Evolutionary conservation across 2,113 vertebrate species (phyloP).

Genomic region (Neogale vison): DNA sequence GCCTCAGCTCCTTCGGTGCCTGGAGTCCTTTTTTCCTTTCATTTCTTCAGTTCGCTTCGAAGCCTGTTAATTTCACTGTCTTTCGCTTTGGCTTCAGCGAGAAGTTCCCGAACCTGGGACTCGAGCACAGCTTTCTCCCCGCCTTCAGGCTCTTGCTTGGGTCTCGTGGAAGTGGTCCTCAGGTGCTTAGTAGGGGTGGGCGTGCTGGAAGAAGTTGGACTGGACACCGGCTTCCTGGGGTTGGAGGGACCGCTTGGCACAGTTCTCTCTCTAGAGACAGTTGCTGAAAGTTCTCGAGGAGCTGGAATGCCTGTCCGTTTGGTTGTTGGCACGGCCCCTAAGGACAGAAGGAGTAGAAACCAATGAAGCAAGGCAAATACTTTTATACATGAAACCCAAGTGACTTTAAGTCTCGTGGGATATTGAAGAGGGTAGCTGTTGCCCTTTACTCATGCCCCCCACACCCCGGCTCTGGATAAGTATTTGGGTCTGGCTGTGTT

Average conservation of each 20-base stretch:
- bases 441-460: neutral
- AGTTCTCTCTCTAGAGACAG: conserved; percentile 89
- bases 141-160: conserved; percentile 88
- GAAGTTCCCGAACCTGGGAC: conserved; percentile 94
- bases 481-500: neutral
- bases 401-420: neutral
- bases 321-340: conserved; percentile 85
- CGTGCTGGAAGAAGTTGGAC: conserved; percentile 91
- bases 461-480: neutral
- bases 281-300: conserved; percentile 89
- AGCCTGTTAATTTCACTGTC: conserved; percentile 96
- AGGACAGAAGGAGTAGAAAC: conserved; percentile 54
- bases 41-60: conserved; percentile 92
- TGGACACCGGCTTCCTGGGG: conserved; percentile 90
- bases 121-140: conserved; percentile 90
- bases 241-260: conserved; percentile 88
- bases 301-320: conserved; percentile 96
- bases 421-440: neutral
- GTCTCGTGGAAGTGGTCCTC: conserved; percentile 84
- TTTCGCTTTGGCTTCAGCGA: conserved; percentile 96
- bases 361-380: neutral
- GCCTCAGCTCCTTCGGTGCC: conserved; percentile 75
- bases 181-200: conserved; percentile 90
- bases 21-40: conserved; percentile 85
- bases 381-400: neutral